Evolutionary conservation across 2,113 vertebrate genomes (phyloP), one percentile per base, ranked within the genome.

Genomic region (Triplophysa tibetana): DNA sequence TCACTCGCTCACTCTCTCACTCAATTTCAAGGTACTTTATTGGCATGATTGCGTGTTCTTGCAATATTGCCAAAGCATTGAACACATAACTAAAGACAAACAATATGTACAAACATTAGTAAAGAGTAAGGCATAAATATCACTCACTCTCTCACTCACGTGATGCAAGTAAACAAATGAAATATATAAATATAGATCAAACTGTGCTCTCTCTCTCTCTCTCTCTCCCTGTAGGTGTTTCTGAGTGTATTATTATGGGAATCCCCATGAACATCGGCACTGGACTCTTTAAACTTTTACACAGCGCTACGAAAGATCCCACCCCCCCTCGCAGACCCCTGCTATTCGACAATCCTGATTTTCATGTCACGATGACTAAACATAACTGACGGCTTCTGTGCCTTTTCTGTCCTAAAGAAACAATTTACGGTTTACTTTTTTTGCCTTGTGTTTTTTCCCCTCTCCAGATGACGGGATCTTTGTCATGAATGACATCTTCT

Each of bases 231-330:
- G 33, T 7, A 99, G 98, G 98, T 75, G 98, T 99, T 66, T 99
- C 97, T 0, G 97, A 99, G 82, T 98, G 97, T 82, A 99, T 99
- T 88, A 99, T 99, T 79, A 98, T 98, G 98, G 98, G 98, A 24
- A 99, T 98, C 76, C 98, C 98, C 0, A 99, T 99, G 97, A 99
- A 97, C 85, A 98, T 99, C 4, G 97, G 98, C 79, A 99, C 97
- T 0, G 97, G 98, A 67, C 94, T 99, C 45, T 99, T 99, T 86
- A 99, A 99, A 85, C 93, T 99, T 24, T 85, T 98, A 0, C 98
- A 98, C 85, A 95, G 94, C 89, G 95, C 97, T 0, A 85, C 95
- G 75, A 95, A 92, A 84, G 92, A 95, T 75, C 93, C 94, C 0
- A 84, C 75, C 12, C 95, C 96, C 17, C 91, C 92, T 19, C 89